Base-by-base conservation (phyloP, 2,797 vertebrate genomes). In the Buphagus erythrorhynchus region DNA sequence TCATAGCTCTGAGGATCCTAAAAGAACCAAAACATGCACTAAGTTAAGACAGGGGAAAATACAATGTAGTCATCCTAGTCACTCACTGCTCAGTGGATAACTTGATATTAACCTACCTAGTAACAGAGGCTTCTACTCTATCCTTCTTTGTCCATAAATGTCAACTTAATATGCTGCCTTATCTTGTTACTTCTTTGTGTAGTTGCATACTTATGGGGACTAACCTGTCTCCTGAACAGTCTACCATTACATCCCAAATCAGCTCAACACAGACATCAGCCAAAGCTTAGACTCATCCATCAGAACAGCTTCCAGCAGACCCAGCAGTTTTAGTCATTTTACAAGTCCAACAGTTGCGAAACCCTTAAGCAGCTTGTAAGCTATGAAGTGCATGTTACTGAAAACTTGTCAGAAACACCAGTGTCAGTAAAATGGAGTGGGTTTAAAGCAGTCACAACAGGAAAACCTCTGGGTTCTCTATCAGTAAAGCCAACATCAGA, bases 51-150 rank as follows among this genome's bases (percentile, higher is more conserved):
- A 74, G 14, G 4, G 28, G 24, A 71, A 92, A 71, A 65, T 11
- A 40, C 4, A 78, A 61, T 0, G 0, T 3, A 36, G 5, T 21
- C 11, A 59, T 20, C 12, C 69, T 0, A 25, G 21, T 31, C 13
- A 16, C 26, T 38, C 0, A 0, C 19, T 43, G 21, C 19, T 74
- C 31, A 33, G 40, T 9, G 18, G 22, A 19, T 31, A 67, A 59
- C 16, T 51, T 24, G 21, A 0, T 48, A 72, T 26, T 9, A n/a
- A 51, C n/a, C 25, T 61, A 24, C 24, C 38, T 22, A 8, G 21
- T 35, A 57, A 20, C 3, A 42, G 15, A 5, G 20, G 36, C 18
- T 81, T 43, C 42, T 43, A 26, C 13, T 33, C 45, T 52, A 26
- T 48, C 29, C 8, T 72, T 5, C 74, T 82, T 45, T 42, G 62